A percentile compares a stretch with the other conserved stretches of the same genome.
Evolutionary conservation across 2,888 invertebrate species (phyloP).

Genomic region (Acrocyrtus sp.): DNA sequence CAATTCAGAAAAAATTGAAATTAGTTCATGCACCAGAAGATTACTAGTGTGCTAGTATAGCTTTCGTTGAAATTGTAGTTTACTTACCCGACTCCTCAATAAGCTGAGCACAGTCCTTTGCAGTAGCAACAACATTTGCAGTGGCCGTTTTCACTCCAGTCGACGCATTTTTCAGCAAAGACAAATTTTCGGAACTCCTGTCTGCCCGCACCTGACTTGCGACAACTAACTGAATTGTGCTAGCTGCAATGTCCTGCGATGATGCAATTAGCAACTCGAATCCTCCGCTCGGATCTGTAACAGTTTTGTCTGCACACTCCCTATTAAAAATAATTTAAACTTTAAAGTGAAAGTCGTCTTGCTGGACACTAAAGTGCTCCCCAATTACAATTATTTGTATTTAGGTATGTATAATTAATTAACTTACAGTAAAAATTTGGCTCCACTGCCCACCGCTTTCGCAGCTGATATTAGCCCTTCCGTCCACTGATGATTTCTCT

Average conservation of each 20-base stretch:
- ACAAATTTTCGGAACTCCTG: constrained; percentile 80
- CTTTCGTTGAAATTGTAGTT: background rate
- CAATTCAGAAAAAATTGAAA: constrained; percentile 11
- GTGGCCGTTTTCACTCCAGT: constrained; percentile 90
- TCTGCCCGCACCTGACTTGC: constrained; percentile 96
- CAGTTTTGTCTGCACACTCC: constrained; percentile 63
- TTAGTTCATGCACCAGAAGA: background rate
- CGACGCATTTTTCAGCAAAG: constrained; percentile 86
- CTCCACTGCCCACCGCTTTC: constrained; percentile 96
- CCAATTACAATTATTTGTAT: too few species aligned
- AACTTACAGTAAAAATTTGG: constrained; percentile 69
- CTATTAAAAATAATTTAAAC: constrained; percentile 33
- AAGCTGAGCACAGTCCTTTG: constrained; percentile 87
- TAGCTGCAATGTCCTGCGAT: constrained; percentile 95
- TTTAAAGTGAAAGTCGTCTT: too few species aligned
- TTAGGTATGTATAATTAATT: too few species aligned
- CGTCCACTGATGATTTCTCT: constrained; percentile 98
- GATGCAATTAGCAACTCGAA: constrained; percentile 94
- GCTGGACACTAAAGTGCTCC: too few species aligned
- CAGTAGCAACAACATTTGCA: constrained; percentile 92
- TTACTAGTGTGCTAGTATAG: too few species aligned
- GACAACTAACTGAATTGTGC: constrained; percentile 96
- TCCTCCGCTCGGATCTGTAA: constrained; percentile 72
- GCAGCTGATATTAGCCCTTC: constrained; percentile 98
- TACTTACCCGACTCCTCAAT: constrained; percentile 81